Base-by-base conservation (phyloP, 2,888 invertebrate species). In the Apodemia duryi region DNA sequence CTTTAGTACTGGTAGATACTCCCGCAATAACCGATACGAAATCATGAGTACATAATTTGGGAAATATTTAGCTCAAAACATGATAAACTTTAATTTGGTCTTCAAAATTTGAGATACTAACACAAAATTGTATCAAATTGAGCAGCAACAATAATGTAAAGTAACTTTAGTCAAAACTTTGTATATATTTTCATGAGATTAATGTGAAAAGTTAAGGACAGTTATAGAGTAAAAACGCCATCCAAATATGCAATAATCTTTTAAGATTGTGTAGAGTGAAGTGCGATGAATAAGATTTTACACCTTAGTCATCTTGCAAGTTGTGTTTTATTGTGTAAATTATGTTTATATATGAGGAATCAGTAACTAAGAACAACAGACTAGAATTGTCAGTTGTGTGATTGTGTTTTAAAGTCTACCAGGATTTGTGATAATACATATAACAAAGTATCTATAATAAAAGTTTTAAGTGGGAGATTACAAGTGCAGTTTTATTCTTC, bases 351-450 rank as follows among this genome's bases (percentile, higher is more conserved):
- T 46, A 46, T 88, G 87, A 83, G 82, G 46, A 46, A 85, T 88
- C 88, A 88, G 78, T 91, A 91, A 89, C 89, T 86, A 85, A 88
- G 82, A 82, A 86, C 85, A 84, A 85, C 87, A 86, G 86, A 76
- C 73, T 73, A 88, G 85, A 87, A 84, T 89, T 91, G 92, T 93
- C 90, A 89, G 90, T 93, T 93, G 93, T 86, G 93, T 94, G 94
- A 93, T 93, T 94, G 94, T 92, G 92, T 92, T 91, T 93, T 93
- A 93, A 43, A 94, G 93, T 94, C 94, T 94, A 94, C 94, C 94
- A 94, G 93, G 94, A 94, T 94, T 94, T 94, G 94, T 94, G 94
- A 94, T 94, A 94, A 94, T 93, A 94, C 93, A 93, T 94, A 94
- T 94, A 94, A 94, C 94, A 94, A 94, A 92, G 86, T 92, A 91